Percentiles rank a stretch among this genome's conserved stretches.
phyloP scores from a whole-genome alignment of 2,888 invertebrate genomes.

The Troides helena region DNA sequence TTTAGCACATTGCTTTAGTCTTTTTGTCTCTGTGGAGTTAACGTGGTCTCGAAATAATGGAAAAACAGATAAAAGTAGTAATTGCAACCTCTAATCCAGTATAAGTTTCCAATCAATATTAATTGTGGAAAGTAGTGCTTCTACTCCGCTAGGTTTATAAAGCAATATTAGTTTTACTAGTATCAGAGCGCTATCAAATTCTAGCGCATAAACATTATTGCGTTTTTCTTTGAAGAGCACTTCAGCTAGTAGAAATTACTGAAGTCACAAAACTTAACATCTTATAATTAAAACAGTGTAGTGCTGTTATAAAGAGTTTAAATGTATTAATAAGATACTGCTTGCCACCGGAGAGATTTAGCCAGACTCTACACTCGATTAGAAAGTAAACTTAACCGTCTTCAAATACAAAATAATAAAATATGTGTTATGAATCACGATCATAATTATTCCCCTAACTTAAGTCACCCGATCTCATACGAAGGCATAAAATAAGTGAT shows the following conservation, averaged over 20 bases:
- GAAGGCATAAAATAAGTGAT: slow-evolving; percentile 17
- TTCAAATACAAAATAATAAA: neutral
- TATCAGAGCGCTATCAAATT: too few species aligned
- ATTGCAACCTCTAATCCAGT: neutral
- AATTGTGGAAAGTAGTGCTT: neutral
- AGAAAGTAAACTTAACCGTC: too few species aligned
- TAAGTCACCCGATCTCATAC: slow-evolving; percentile 1
- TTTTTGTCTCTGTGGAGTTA: slow-evolving; percentile 10
- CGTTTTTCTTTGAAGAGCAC: too few species aligned
- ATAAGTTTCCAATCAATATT: slow-evolving; percentile 2
- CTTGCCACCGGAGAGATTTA: too few species aligned
- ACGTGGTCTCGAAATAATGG: slow-evolving; percentile 18
- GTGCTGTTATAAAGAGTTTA: too few species aligned
- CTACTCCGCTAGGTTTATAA: neutral
- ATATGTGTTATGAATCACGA: neutral
- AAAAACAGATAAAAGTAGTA: slow-evolving; percentile 12
- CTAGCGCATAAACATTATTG: too few species aligned
- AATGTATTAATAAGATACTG: too few species aligned
- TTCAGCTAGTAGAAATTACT: too few species aligned
- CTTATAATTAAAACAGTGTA: too few species aligned
- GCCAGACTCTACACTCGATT: too few species aligned
- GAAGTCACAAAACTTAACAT: too few species aligned
- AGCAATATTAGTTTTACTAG: too few species aligned
- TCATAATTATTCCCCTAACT: neutral
- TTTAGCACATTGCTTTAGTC: slow-evolving; percentile 19